Conservation (phyloP, 2,797 vertebrate species). For the Mallotus villosus region DNA sequence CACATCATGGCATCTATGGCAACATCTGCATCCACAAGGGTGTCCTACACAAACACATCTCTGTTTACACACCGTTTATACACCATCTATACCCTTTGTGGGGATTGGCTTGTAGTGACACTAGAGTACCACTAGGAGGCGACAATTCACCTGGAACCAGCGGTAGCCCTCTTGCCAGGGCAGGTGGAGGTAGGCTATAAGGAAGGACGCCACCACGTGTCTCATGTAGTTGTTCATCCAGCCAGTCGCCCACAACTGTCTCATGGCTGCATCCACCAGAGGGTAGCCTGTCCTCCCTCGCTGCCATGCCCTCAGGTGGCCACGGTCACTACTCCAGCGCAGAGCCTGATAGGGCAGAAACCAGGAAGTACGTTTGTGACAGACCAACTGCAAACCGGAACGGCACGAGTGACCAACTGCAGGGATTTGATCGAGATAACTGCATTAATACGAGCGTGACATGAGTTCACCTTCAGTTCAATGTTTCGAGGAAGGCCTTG, state of each 20-base stretch:
- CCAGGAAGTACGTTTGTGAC: not conserved
- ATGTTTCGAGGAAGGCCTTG: too few species aligned
- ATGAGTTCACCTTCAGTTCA: too few species aligned
- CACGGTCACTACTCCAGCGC: conserved; percentile 60
- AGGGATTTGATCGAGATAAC: too few species aligned
- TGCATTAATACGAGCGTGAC: too few species aligned
- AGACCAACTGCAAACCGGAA: not conserved
- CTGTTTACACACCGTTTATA: conserved; percentile 6
- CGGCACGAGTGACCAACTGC: too few species aligned
- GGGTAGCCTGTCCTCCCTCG: conserved; percentile 70
- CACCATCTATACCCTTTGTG: not conserved
- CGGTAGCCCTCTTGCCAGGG: conserved; percentile 77
- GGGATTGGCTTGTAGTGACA: too few species aligned
- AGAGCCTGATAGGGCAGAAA: conserved; percentile 53
- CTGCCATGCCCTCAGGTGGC: conserved; percentile 73
- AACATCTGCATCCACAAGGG: conserved; percentile 74
- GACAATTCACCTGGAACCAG: conserved; percentile 71
- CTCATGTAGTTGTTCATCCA: conserved; percentile 81
- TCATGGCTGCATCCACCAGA: conserved; percentile 69
- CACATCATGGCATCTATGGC: conserved; percentile 79
- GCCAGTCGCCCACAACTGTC: conserved; percentile 57
- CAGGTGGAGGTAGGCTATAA: conserved; percentile 73
- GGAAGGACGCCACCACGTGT: conserved; percentile 75
- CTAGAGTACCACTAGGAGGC: too few species aligned
- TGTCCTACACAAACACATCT: conserved; percentile 60